phyloP scores from a whole-genome alignment of 1,140 invertebrate genomes.

The Penaeus chinensis region DNA sequence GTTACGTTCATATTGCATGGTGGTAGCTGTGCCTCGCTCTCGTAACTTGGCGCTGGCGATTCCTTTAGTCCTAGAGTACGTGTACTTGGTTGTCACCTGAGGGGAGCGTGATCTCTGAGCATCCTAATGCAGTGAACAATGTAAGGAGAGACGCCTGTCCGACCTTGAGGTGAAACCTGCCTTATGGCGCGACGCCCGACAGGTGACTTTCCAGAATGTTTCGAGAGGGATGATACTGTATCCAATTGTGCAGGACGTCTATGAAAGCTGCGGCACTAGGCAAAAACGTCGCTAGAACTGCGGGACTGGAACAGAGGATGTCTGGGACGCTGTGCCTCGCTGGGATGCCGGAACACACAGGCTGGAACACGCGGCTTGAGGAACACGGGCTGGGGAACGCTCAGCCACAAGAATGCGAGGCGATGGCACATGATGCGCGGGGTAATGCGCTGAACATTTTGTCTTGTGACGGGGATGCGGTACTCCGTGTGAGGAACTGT shows the following conservation, averaged over 20 bases:
- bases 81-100: not conserved
- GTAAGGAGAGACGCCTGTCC: not conserved
- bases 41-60: not conserved
- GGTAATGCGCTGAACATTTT: too few species aligned
- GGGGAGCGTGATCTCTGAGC: not conserved
- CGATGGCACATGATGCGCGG: too few species aligned
- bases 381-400: too few species aligned
- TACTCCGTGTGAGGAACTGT: too few species aligned
- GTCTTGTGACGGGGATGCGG: too few species aligned
- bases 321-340: too few species aligned
- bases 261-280: constrained; percentile 40
- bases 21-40: not conserved
- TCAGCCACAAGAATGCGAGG: too few species aligned
- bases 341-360: too few species aligned
- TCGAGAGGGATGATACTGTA: constrained; percentile 36
- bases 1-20: constrained; percentile 23
- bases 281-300: constrained; percentile 3
- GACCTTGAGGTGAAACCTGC: constrained; percentile 24
- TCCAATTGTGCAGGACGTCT: constrained; percentile 44
- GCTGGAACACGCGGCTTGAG: too few species aligned
- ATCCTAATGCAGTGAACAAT: not conserved
- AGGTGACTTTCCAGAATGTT: constrained; percentile 32
- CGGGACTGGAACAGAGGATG: too few species aligned
- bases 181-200: not conserved
- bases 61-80: not conserved